A percentile compares a stretch with the other conserved stretches of the same genome.
Conservation (phyloP, 2,888 invertebrate species). For the Brachylomia viminalis region DNA sequence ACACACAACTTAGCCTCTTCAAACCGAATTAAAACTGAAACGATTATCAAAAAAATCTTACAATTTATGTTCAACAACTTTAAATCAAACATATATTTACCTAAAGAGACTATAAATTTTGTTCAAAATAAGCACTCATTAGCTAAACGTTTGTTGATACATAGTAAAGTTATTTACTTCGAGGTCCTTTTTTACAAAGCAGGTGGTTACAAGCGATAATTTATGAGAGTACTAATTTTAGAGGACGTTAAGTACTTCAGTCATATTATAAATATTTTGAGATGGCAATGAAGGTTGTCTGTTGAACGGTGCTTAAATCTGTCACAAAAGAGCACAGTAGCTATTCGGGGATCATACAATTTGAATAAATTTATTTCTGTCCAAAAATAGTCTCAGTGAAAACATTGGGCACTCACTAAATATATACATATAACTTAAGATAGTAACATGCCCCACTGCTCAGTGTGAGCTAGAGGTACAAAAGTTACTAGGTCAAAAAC, state of each 20-base stretch:
- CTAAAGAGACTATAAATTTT: constrained; percentile 55
- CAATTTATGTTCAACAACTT: constrained; percentile 61
- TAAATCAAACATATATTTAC: constrained; percentile 53
- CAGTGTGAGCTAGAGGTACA: neutral
- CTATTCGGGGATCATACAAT: neutral
- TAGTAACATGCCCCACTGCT: no score
- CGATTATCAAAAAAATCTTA: constrained; percentile 16
- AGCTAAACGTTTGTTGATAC: constrained; percentile 53
- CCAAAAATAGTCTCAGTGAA: neutral
- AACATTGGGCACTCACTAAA: neutral
- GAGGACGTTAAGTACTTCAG: constrained; percentile 23
- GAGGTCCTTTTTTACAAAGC: constrained; percentile 30
- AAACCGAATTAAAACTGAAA: constrained; percentile 53
- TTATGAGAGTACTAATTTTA: constrained; percentile 28
- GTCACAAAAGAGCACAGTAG: neutral
- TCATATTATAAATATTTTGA: neutral
- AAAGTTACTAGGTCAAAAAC: neutral
- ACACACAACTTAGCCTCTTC: constrained; percentile 34
- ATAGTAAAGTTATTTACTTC: constrained; percentile 22
- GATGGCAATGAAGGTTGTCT: neutral
- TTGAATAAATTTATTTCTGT: neutral
- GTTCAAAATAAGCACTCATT: constrained; percentile 47
- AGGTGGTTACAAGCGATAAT: constrained; percentile 24
- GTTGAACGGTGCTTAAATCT: neutral
- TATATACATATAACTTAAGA: no score